Evolutionary conservation across 2,113 vertebrate species (phyloP), one percentile per base, ranked within the genome.

Genomic region (Polypterus senegalus): DNA sequence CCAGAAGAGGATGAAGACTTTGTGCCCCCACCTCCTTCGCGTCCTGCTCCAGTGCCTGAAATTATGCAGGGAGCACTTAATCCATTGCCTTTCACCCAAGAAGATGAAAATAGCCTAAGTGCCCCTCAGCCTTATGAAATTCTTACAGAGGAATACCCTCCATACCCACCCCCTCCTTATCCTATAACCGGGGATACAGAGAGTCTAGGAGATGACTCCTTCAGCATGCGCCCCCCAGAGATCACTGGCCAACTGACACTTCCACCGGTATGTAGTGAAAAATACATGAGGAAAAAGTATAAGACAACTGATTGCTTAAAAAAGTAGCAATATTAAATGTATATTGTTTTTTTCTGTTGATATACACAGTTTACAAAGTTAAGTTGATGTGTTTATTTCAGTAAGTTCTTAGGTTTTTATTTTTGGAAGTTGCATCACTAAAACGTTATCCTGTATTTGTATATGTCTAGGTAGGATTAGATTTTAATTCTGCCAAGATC

Each of bases 101-200:
- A 74, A 63, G 74, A 83, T 10, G 60, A 61, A 4, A 67, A 68
- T 61, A 79, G n/a, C 48, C 67, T 63, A 0, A 80, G 88, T 65
- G 54, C 79, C 3, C 71, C 87, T 0, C 79, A 82, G 53, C 81
- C 83, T 0, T 72, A 89, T 1, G 93, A 97, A 1, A 74, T 86
- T 9, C 94, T 90, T 69, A 68, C 87, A 67, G 96, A 98, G 66
- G 96, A 98, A 56, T 98, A 97, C 54, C 94, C 96, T 4, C 94
- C 96, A 0, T 97, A 98, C 69, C 96, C 96, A n/a, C 88, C 88
- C 1, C 94, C 96, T 0, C 96, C 96, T 0, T 97, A 97, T 2
- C 96, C 97, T 66, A 93, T 90, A 0, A 88, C 88, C 3, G 88
- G 85, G 10, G 94, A 97, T 9, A 88, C 91, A 2, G 93, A 97